phyloP scores from a whole-genome alignment of 2,888 invertebrate genomes.

The Leptinotarsa rubiginosa region DNA sequence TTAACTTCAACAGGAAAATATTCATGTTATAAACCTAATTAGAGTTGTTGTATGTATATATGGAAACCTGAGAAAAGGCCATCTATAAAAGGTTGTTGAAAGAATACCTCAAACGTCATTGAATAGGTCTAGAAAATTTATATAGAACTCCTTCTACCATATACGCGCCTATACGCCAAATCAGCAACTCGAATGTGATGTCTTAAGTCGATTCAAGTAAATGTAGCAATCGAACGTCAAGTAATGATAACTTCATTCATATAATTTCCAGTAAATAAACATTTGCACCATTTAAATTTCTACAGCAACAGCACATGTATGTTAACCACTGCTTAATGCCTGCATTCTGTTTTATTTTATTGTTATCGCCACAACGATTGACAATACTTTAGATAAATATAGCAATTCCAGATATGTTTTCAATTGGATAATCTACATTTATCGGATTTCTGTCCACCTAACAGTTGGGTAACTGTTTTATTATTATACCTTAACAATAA shows the following conservation, averaged over 20 bases:
- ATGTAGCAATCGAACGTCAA: constrained; percentile 30
- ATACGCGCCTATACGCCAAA: not conserved
- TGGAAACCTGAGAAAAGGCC: not conserved
- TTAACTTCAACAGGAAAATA: too few species aligned
- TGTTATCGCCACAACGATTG: constrained; percentile 60
- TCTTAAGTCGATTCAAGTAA: constrained; percentile 1
- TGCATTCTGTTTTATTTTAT: constrained; percentile 57
- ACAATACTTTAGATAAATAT: constrained; percentile 62
- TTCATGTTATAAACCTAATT: too few species aligned
- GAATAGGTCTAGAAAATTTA: not conserved
- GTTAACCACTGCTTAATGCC: constrained; percentile 55
- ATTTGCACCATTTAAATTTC: constrained; percentile 56
- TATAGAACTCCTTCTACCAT: constrained; percentile 12
- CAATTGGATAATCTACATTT: constrained; percentile 57
- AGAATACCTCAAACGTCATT: not conserved
- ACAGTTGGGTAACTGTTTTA: constrained; percentile 49
- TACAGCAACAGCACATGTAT: constrained; percentile 36
- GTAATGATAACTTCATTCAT: constrained; percentile 60
- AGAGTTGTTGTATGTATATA: not conserved
- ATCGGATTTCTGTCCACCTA: constrained; percentile 55
- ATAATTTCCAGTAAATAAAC: constrained; percentile 62
- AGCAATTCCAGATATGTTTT: constrained; percentile 59
- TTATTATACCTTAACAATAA: constrained; percentile 44
- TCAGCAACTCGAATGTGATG: not conserved
- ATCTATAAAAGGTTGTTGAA: not conserved